phyloP scores from a whole-genome alignment of 2,888 invertebrate species.

The Chrysolina oricalcia region DNA sequence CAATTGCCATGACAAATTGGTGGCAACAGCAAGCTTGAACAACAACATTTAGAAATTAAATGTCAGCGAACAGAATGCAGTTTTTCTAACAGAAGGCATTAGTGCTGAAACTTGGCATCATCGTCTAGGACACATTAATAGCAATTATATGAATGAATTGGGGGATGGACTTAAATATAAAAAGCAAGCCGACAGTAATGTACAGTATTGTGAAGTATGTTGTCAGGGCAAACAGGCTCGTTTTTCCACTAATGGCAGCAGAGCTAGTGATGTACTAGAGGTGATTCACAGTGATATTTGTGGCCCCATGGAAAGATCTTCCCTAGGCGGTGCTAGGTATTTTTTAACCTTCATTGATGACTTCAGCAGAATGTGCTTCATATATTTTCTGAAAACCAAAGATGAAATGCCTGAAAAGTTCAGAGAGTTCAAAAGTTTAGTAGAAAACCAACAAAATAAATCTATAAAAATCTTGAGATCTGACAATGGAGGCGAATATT shows the following conservation, averaged over 20 bases:
- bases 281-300: no score
- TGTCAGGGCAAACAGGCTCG: no score
- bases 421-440: slow-evolving; percentile 57
- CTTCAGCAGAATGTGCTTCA: slow-evolving; percentile 56
- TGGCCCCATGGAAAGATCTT: no score
- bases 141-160: slow-evolving; percentile 41
- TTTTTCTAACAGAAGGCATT: no score
- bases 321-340: slow-evolving; percentile 56
- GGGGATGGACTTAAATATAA: slow-evolving; percentile 47
- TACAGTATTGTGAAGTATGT: no score
- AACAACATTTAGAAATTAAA: slow-evolving; percentile 53
- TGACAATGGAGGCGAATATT: slow-evolving; percentile 59
- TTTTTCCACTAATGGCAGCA: no score
- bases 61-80: slow-evolving; percentile 23
- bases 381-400: slow-evolving; percentile 61
- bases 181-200: no score
- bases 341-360: slow-evolving; percentile 65
- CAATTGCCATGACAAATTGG: slow-evolving; percentile 44
- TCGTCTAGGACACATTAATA: slow-evolving; percentile 50
- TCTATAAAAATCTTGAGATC: slow-evolving; percentile 59
- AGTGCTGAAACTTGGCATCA: slow-evolving; percentile 42
- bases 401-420: slow-evolving; percentile 56
- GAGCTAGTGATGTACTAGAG: no score
- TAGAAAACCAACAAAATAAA: slow-evolving; percentile 57
- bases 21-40: slow-evolving; percentile 47